Percentiles rank a stretch among this genome's conserved stretches.
These are phyloP conservation scores for Fulica atra DNA, from an alignment of 2,113 vertebrate species.

Conservation along the genomic window DNA sequence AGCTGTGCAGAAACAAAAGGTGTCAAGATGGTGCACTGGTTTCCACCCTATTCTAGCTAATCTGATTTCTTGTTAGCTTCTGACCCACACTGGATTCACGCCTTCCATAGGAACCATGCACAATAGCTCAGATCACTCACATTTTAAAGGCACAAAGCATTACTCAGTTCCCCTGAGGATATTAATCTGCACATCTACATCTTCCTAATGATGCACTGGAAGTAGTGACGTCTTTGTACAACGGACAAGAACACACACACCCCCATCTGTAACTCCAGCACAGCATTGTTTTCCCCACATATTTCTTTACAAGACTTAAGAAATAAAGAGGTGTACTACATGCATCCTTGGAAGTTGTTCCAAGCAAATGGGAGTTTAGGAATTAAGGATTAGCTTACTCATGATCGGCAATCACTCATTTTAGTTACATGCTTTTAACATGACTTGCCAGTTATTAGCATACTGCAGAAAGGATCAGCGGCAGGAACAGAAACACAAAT, in stretches of 20 bases:
- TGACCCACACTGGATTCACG: neutral
- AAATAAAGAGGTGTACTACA: neutral
- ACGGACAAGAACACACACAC: neutral
- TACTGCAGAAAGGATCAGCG: neutral
- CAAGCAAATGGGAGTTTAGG: neutral
- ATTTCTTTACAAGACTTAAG: neutral
- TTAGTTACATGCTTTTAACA: neutral
- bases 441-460: neutral
- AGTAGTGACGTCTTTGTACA: neutral
- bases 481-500: conserved; percentile 11
- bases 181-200: fast-evolving
- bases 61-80: neutral
- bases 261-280: neutral
- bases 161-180: neutral
- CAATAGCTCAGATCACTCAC: neutral
- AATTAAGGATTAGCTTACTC: neutral
- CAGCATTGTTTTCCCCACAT: fast-evolving
- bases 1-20: neutral
- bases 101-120: fast-evolving
- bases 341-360: neutral
- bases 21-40: neutral
- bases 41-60: neutral
- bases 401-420: neutral
- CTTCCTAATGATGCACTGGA: neutral
- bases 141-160: neutral